These are phyloP conservation scores for Leptodactylus fallax DNA, from an alignment of 2,797 vertebrate species.

Conservation along the genomic window DNA sequence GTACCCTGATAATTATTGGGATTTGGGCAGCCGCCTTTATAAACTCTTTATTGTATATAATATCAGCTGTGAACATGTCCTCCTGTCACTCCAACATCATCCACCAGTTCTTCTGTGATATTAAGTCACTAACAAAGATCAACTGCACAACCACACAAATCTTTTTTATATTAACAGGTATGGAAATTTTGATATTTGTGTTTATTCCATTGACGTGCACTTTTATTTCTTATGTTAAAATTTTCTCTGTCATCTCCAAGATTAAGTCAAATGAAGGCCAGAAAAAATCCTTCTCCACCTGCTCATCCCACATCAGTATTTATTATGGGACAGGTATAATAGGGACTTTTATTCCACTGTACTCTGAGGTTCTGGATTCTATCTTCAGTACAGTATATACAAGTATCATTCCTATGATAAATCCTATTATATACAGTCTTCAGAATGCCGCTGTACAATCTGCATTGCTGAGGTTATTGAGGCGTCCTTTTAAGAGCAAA, in stretches of 20 bases:
- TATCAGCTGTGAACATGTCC: too few species aligned
- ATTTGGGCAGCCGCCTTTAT: too few species aligned
- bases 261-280: slow-evolving; percentile 29
- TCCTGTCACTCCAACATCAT: too few species aligned
- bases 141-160: too few species aligned
- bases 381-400: background rate
- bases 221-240: slow-evolving; percentile 32
- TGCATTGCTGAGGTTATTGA: background rate
- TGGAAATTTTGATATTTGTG: too few species aligned
- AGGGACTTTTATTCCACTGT: background rate
- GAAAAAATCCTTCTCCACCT: slow-evolving; percentile 40
- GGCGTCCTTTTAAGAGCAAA: too few species aligned
- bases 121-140: too few species aligned
- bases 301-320: slow-evolving; percentile 1
- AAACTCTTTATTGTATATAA: too few species aligned
- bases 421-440: slow-evolving; percentile 5
- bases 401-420: background rate
- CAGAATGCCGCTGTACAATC: background rate
- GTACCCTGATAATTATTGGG: too few species aligned
- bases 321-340: background rate
- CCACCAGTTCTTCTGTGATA: too few species aligned
- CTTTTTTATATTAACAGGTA: too few species aligned
- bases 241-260: background rate
- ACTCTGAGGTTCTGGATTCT: background rate
- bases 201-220: background rate